Evolutionary conservation across 53 echinoderm and acorn worm genomes (phyloP).

Genomic region (Apostichopus leukothele): DNA sequence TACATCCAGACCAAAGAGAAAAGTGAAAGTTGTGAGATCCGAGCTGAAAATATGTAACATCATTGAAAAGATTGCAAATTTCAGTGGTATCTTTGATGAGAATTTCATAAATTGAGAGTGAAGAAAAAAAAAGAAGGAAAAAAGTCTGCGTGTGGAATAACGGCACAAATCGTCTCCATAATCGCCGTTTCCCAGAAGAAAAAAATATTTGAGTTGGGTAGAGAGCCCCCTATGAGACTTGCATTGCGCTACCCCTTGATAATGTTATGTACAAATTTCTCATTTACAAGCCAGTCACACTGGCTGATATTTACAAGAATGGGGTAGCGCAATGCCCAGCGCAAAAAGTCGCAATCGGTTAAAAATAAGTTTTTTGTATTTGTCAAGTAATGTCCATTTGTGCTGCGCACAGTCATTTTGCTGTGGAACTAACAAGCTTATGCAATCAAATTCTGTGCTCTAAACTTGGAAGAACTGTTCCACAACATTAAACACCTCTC

Average conservation of each 20-base stretch:
- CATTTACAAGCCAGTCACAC: slow-evolving; percentile 34
- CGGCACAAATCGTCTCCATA: no score
- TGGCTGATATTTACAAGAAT: slow-evolving; percentile 20
- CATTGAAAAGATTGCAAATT: slow-evolving; percentile 34
- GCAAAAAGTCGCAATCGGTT: background rate
- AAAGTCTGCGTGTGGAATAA: background rate
- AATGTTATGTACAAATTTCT: slow-evolving; percentile 17
- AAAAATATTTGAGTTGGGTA: background rate
- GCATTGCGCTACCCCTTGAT: slow-evolving; percentile 22
- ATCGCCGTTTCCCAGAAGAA: background rate
- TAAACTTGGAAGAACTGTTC: no score
- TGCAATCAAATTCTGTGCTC: background rate
- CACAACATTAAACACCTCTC: no score
- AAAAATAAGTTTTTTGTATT: background rate
- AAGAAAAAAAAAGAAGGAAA: slow-evolving; percentile 6
- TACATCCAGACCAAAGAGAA: background rate
- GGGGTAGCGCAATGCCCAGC: slow-evolving; percentile 36
- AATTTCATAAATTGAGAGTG: background rate
- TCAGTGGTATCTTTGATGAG: slow-evolving; percentile 22
- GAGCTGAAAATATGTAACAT: slow-evolving; percentile 31
- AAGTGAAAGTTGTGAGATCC: background rate
- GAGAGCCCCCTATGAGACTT: slow-evolving; percentile 21
- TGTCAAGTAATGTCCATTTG: background rate
- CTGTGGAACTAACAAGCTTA: background rate
- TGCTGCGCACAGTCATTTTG: background rate